Percentiles rank a stretch among this genome's conserved stretches.
Conservation (phyloP, 2,888 invertebrate genomes). For the Lasioglossum pauxillum region DNA sequence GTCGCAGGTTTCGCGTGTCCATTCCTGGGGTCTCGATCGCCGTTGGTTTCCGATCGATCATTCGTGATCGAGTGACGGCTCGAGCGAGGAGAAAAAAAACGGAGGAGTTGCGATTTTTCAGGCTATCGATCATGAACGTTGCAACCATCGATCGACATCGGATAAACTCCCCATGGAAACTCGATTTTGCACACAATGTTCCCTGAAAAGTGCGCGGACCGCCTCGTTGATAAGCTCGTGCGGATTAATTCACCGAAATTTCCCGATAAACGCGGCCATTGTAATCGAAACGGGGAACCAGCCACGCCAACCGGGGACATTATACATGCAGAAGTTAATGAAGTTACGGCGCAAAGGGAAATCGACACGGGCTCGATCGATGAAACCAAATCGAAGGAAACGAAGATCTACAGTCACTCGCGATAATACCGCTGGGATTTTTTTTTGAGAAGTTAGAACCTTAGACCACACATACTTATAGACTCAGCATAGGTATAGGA, state of each 20-base stretch:
- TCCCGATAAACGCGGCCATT: conserved; percentile 1
- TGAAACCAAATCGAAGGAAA: no score
- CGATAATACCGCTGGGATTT: neutral
- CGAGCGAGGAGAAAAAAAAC: neutral
- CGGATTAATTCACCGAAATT: conserved; percentile 22
- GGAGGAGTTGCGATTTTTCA: conserved; percentile 45
- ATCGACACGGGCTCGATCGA: neutral
- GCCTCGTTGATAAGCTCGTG: conserved; percentile 16
- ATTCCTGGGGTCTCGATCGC: conserved; percentile 28
- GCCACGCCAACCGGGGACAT: neutral
- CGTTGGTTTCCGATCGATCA: conserved; percentile 52
- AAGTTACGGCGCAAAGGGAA: neutral
- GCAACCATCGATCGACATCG: conserved; percentile 42
- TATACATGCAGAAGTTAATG: neutral
- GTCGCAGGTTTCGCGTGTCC: neutral
- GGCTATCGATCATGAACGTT: conserved; percentile 52
- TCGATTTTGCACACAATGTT: neutral
- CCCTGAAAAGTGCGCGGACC: neutral
- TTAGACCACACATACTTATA: no score
- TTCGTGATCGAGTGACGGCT: conserved; percentile 32
- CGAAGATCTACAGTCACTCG: neutral
- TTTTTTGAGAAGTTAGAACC: neutral
- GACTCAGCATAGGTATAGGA: no score
- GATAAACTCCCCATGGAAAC: conserved; percentile 9
- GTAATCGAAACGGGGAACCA: neutral